Percentiles rank a stretch among this genome's conserved stretches.
Conservation (phyloP, 2,888 invertebrate genomes). For the Brachynemurus nebulosus region DNA sequence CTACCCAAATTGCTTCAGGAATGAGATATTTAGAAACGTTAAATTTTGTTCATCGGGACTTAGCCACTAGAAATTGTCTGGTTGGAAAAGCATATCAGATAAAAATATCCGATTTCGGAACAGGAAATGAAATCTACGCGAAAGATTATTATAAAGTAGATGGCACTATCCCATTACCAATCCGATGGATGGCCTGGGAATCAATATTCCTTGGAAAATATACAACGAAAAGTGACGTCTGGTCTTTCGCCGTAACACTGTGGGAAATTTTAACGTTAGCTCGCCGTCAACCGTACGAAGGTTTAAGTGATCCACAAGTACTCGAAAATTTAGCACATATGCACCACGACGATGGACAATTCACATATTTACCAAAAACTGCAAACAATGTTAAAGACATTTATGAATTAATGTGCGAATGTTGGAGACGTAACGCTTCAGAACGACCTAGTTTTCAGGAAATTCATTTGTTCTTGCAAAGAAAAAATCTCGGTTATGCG, state of each 20-base stretch:
- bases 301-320: conserved; percentile 61
- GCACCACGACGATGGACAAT: conserved; percentile 45
- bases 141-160: conserved; percentile 73
- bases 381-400: conserved; percentile 63
- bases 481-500: conserved; percentile 50
- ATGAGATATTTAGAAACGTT: conserved; percentile 81
- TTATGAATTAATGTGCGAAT: conserved; percentile 72
- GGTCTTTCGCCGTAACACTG: conserved; percentile 79
- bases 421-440: conserved; percentile 65
- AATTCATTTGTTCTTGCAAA: conserved; percentile 66
- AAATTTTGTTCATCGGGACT: conserved; percentile 81
- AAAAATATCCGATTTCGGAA: conserved; percentile 75
- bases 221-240: conserved; percentile 81
- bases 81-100: conserved; percentile 70
- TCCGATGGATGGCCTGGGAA: conserved; percentile 88
- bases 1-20: conserved; percentile 74
- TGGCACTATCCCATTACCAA: conserved; percentile 62
- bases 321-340: conserved; percentile 66
- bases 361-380: conserved; percentile 50
- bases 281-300: conserved; percentile 62
- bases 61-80: conserved; percentile 77
- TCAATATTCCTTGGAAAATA: conserved; percentile 66
- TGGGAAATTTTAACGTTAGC: conserved; percentile 76
- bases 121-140: conserved; percentile 65
- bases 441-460: conserved; percentile 69